Base-by-base conservation (phyloP, 92 coral and sea anemone genomes). In the Palythoa heliodiscus region DNA sequence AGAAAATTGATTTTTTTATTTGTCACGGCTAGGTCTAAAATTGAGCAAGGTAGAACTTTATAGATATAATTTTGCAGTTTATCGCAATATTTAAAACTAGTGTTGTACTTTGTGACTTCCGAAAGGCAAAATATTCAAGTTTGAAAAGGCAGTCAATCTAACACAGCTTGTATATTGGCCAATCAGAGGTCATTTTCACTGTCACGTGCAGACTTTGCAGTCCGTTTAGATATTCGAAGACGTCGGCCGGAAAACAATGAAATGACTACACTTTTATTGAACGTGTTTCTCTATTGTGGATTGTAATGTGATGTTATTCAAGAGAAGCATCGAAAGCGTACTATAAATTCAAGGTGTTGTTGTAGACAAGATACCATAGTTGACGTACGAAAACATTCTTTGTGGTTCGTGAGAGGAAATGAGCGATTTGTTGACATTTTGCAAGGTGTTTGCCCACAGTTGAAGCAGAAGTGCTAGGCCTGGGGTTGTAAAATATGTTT, bases 341-440 rank as follows among this genome's bases (percentile, higher is more conserved):
- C 43, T 23, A 48, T 23, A 80, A 66, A 80, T 19, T 24, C 24
- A 50, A 80, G 40, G 57, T 64, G 73, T 38, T 23, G 8, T 80
- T 52, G 20, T 80, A 57, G 29, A 52, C 48, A 12, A 53, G 72
- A 47, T 37, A 80, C 39, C 60, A 52, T 64, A 47, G 55, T 60
- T 13, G 60, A 40, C 40, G 0, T 13, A 19, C 37, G 7, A 39
- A 20, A 17, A 35, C 61, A 19, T 73, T 7, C 10, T 60, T 39
- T 53, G 84, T 19, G 38, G 43, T 47, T 50, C 40, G 40, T 22
- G 17, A 64, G 60, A 16, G 83, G 70, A 23, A 80, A 76, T 66
- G 73, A 14, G 47, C 40, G 84, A 64, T 47, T 64, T 80, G 84
- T 80, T 80, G 84, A 80, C 84, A 67, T 80, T 22, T 78, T 78